Base-by-base conservation (phyloP, 2,113 vertebrate species). In the Perognathus longimembris region DNA sequence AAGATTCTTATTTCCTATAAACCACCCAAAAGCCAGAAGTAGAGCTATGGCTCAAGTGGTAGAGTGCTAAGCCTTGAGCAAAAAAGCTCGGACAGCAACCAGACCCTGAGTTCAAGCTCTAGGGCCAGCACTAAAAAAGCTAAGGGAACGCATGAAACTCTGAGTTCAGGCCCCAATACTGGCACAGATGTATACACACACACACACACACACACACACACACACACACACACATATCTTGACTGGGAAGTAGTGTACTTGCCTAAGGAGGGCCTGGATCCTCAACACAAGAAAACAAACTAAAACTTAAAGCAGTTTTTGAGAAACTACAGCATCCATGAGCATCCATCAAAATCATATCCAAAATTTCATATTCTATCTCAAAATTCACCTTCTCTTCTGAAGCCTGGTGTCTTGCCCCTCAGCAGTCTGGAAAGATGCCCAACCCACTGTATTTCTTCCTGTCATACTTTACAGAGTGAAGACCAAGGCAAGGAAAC, bases 371-470 rank as follows among this genome's bases (percentile, higher is more conserved):
- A 80, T 73, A 71, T 42, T 73, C 76, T 59, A 42, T 79, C n/a
- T 89, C 54, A 83, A 45, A 93, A 89, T 34, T 61, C 32, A 71
- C 6, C 69, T 92, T n/a, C 28, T 75, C 32, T 50, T 42, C 36
- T 74, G 18, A 92, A 75, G 40, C 4, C 34, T 61, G 40, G n/a
- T 69, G 40, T 45, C 59, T 9, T 20, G 20, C 36, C 76, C 76
- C 18, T 40, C 38, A 70, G 17, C 78, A 73, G 10, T 40, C 18
- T 5, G 14, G 34, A 75, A 36, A 75, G 6, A 70, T 63, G 66
- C 17, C 30, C 71, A 45, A 81, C n/a, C 22, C 2, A 36, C 61
- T 38, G 32, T 34, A 11, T 75, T 50, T 6, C 8, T 64, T 34
- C 12, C 11, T 40, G 26, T 57, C 34, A 63, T 28, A 59, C 24